Conservation (phyloP, 2,888 invertebrate species). For the Azorinus chamasolen region DNA sequence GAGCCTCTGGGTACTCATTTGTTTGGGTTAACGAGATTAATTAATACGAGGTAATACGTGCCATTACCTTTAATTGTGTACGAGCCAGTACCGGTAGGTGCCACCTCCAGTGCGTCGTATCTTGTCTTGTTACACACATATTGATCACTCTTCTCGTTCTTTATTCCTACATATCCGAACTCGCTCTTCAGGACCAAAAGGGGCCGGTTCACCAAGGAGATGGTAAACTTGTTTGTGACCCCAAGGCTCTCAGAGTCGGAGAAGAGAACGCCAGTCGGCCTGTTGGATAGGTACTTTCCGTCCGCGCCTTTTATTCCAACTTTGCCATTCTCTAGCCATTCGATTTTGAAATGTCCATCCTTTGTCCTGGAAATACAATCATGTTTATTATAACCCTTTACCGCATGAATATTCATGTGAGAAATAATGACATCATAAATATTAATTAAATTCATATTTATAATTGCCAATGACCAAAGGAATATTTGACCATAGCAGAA, state of each 20-base stretch:
- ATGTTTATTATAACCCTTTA: background rate
- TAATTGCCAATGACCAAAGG: too few species aligned
- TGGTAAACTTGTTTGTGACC: conserved; percentile 96
- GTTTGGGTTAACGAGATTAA: too few species aligned
- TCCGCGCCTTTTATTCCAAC: conserved; percentile 97
- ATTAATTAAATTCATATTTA: too few species aligned
- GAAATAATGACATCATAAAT: too few species aligned
- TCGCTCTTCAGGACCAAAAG: conserved; percentile 97
- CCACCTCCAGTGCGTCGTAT: conserved; percentile 97
- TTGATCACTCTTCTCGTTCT: conserved; percentile 90
- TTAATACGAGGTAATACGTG: too few species aligned
- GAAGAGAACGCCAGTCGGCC: conserved; percentile 97
- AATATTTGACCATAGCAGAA: too few species aligned
- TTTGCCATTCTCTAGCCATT: conserved; percentile 97
- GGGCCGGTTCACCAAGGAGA: conserved; percentile 90
- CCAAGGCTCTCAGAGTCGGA: conserved; percentile 94
- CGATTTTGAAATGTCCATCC: conserved; percentile 91
- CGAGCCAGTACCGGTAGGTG: conserved; percentile 93
- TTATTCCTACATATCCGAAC: conserved; percentile 98
- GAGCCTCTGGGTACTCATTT: too few species aligned
- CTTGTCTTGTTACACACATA: conserved; percentile 95
- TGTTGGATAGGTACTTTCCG: conserved; percentile 97
- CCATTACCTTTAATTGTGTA: conserved; percentile 95
- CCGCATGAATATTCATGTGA: too few species aligned
- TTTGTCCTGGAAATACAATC: conserved; percentile 12